These are phyloP conservation scores for Ctenopoma kingsleyae DNA, from an alignment of 2,797 vertebrate genomes.

Conservation along the genomic window DNA sequence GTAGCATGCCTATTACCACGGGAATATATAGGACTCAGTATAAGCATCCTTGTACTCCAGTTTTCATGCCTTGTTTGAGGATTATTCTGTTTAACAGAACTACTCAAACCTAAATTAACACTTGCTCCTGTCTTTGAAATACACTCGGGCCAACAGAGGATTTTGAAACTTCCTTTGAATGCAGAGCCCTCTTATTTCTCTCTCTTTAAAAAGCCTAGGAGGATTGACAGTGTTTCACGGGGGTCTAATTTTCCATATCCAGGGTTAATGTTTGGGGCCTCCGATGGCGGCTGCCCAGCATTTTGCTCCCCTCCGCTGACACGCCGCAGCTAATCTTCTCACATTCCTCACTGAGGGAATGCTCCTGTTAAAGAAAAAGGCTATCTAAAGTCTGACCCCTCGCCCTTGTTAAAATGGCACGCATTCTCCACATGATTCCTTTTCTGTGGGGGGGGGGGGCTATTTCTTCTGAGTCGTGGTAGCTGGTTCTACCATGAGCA, in stretches of 20 bases:
- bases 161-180: conserved; percentile 71
- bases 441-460: conserved; percentile 59
- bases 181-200: conserved; percentile 47
- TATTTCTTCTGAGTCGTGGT: conserved; percentile 66
- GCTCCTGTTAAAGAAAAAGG: conserved; percentile 83
- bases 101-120: conserved; percentile 67
- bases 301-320: conserved; percentile 68
- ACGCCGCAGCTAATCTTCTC: conserved; percentile 80
- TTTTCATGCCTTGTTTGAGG: conserved; percentile 51
- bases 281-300: conserved; percentile 60
- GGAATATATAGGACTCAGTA: conserved; percentile 55
- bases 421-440: conserved; percentile 78
- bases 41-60: conserved; percentile 20
- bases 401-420: conserved; percentile 79
- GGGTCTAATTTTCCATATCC: conserved; percentile 79
- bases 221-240: conserved; percentile 66
- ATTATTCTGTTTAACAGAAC: conserved; percentile 68
- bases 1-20: conserved; percentile 40
- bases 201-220: conserved; percentile 67
- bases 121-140: conserved; percentile 74
- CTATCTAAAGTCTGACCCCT: conserved; percentile 83
- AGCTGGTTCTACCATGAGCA: conserved; percentile 72
- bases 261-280: conserved; percentile 76
- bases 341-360: conserved; percentile 82
- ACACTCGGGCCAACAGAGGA: conserved; percentile 52